Percentiles rank a stretch among this genome's conserved stretches.
Conservation (phyloP, 2,113 vertebrate genomes). For the Campylorhamphus procurvoides region DNA sequence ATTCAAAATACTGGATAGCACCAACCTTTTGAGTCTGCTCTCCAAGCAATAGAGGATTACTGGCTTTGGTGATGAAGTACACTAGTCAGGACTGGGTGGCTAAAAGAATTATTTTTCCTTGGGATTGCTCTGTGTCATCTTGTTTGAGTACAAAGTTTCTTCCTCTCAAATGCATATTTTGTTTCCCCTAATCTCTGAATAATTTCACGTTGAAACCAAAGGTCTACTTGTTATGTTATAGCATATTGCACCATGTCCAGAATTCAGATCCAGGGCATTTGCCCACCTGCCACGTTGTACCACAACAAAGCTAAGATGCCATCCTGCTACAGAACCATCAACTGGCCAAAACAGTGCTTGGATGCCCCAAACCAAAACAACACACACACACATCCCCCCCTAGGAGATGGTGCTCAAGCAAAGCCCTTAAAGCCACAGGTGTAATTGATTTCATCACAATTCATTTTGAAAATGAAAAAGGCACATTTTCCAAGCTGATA, state of each 20-base stretch:
- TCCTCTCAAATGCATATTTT: conserved; percentile 1
- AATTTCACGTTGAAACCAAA: conserved; percentile 13
- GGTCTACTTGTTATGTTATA: background rate
- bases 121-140: conserved; percentile 33
- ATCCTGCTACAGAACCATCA: conserved; percentile 16
- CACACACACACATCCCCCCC: background rate
- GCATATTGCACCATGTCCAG: background rate
- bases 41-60: conserved; percentile 19
- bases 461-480: conserved; percentile 54
- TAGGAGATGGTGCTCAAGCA: background rate
- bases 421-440: background rate
- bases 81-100: background rate
- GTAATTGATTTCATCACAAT: conserved; percentile 41
- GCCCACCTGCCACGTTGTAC: background rate
- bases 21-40: conserved; percentile 31
- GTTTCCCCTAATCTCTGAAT: conserved; percentile 29
- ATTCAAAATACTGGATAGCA: conserved; percentile 5
- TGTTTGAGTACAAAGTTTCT: conserved; percentile 42
- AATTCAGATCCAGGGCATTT: background rate
- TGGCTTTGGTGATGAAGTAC: background rate
- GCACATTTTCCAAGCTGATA: conserved; percentile 57
- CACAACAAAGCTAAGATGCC: background rate
- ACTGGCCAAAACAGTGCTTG: background rate
- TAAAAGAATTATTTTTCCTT: conserved; percentile 22
- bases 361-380: background rate